These are phyloP conservation scores for Sabatieria punctata DNA, from an alignment of 2,888 invertebrate species.

Conservation along the genomic window DNA sequence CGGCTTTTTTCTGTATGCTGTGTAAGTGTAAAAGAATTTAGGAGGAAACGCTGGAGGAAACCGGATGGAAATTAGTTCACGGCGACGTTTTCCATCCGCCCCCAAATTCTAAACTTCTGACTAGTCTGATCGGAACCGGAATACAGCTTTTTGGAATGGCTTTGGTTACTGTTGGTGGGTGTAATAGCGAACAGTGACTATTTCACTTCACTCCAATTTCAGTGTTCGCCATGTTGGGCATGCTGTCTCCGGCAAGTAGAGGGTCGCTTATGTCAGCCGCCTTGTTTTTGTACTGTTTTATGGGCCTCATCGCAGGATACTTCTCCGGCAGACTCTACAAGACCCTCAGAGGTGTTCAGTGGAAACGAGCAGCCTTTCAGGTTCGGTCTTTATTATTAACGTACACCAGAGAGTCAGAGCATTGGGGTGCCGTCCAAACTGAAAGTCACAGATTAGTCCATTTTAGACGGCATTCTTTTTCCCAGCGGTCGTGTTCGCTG, in stretches of 20 bases:
- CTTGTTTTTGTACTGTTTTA: slow-evolving; percentile 87
- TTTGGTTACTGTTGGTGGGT: slow-evolving; percentile 63
- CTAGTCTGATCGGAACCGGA: slow-evolving; percentile 83
- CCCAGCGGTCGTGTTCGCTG: slow-evolving; percentile 74
- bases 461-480: slow-evolving; percentile 77
- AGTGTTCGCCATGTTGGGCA: slow-evolving; percentile 95
- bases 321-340: slow-evolving; percentile 88
- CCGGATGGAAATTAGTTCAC: slow-evolving; percentile 96
- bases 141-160: slow-evolving; percentile 91
- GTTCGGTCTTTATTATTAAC: slow-evolving; percentile 31
- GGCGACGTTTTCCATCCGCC: slow-evolving; percentile 96
- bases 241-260: slow-evolving; percentile 87
- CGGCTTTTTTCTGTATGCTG: not conserved
- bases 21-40: slow-evolving; percentile 37
- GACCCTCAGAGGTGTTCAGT: slow-evolving; percentile 80
- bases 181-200: no score
- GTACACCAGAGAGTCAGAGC: not conserved
- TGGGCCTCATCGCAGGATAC: slow-evolving; percentile 87
- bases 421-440: no score
- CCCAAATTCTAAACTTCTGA: slow-evolving; percentile 64
- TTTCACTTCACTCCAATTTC: no score
- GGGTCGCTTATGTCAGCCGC: slow-evolving; percentile 89
- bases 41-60: slow-evolving; percentile 90
- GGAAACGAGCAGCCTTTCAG: slow-evolving; percentile 51
- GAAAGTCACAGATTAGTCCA: no score